Percentiles rank a stretch among this genome's conserved stretches.
phyloP scores from a whole-genome alignment of 1,140 invertebrate species.

The Ips typographus region DNA sequence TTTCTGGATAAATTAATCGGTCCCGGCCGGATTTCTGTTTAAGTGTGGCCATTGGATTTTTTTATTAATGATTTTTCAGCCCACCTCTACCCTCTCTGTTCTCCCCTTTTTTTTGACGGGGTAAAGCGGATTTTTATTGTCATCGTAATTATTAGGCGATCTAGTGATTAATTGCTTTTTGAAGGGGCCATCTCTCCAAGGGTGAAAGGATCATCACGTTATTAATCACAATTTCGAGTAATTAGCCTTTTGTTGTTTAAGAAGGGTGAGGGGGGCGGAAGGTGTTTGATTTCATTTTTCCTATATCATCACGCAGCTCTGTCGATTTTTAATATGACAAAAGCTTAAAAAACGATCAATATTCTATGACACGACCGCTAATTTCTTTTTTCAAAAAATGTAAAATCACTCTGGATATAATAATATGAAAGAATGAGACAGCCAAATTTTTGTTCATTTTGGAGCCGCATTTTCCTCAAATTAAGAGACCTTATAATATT shows the following conservation, averaged over 20 bases:
- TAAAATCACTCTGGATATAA: no score
- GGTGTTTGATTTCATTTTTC: no score
- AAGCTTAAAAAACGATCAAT: no score
- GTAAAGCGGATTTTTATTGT: slow-evolving; percentile 23
- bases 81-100: no score
- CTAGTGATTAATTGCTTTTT: slow-evolving; percentile 21
- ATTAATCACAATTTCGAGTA: slow-evolving; percentile 21
- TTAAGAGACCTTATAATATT: no score
- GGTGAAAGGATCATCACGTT: slow-evolving; percentile 1
- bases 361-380: no score
- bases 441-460: no score
- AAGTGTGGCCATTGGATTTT: slow-evolving; percentile 18
- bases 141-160: slow-evolving; percentile 11
- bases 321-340: no score
- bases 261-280: not conserved
- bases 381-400: no score
- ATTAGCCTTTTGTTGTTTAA: slow-evolving; percentile 12
- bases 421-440: no score
- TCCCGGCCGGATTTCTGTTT: slow-evolving; percentile 15
- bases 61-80: slow-evolving; percentile 22
- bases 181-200: not conserved
- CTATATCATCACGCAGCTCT: no score
- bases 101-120: not conserved
- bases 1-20: slow-evolving; percentile 31
- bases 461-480: no score